Percentiles rank a stretch among this genome's conserved stretches.
Evolutionary conservation across 1,140 invertebrate genomes (phyloP).

Genomic region (Chymomyza costata): DNA sequence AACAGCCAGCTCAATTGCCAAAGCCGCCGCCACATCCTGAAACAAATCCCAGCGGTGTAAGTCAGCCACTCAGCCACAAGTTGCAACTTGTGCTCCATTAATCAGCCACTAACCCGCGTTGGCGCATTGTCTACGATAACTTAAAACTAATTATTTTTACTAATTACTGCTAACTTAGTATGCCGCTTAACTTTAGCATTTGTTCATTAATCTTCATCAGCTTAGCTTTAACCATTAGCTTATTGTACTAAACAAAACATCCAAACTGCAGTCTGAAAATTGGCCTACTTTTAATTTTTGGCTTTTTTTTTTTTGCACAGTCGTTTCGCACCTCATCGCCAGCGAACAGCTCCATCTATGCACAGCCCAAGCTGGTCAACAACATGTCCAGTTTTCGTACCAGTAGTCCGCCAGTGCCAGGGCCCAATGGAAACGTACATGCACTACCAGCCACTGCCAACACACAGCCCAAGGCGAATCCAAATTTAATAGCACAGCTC

Average conservation of each 20-base stretch:
- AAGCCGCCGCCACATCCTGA: slow-evolving; percentile 50
- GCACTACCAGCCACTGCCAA: slow-evolving; percentile 58
- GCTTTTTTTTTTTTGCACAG: slow-evolving; percentile 40
- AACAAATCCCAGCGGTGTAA: slow-evolving; percentile 56
- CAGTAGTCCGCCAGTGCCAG: slow-evolving; percentile 59
- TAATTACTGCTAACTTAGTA: slow-evolving; percentile 16
- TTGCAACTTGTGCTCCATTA: slow-evolving; percentile 32
- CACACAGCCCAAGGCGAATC: slow-evolving; percentile 72
- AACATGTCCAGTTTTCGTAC: slow-evolving; percentile 74
- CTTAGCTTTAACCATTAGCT: slow-evolving; percentile 35
- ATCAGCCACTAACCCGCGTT: slow-evolving; percentile 29
- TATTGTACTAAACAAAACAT: slow-evolving; percentile 18
- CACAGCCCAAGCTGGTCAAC: slow-evolving; percentile 68
- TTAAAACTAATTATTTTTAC: background rate
- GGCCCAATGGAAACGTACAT: slow-evolving; percentile 49
- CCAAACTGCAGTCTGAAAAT: no score
- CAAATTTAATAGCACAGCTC: slow-evolving; percentile 73
- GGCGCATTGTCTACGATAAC: background rate
- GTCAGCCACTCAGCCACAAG: slow-evolving; percentile 31
- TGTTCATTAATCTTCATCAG: slow-evolving; percentile 16
- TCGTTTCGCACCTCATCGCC: slow-evolving; percentile 73
- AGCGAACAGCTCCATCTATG: slow-evolving; percentile 64
- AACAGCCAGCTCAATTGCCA: slow-evolving; percentile 24
- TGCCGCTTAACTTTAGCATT: slow-evolving; percentile 3
- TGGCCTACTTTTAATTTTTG: slow-evolving; percentile 41